Percentiles rank a stretch among this genome's conserved stretches.
These are phyloP conservation scores for Engraulis encrasicolus DNA, from an alignment of 2,113 vertebrate genomes.

Conservation along the genomic window DNA sequence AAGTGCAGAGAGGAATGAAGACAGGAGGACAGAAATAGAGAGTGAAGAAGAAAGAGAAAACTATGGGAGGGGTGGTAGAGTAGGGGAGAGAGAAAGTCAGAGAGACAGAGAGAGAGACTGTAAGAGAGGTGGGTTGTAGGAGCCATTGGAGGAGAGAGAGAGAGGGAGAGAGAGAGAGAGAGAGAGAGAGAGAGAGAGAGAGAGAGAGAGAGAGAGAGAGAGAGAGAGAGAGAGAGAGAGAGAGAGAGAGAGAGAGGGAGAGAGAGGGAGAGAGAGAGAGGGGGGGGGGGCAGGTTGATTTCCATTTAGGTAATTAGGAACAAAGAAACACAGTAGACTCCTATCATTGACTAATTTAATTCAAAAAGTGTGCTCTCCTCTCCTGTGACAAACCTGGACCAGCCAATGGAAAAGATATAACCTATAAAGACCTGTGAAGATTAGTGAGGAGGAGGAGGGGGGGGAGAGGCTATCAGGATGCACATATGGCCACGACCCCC, in stretches of 20 bases:
- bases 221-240: background rate
- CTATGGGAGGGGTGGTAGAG: too few species aligned
- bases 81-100: too few species aligned
- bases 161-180: background rate
- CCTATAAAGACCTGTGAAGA: background rate
- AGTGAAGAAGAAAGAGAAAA: too few species aligned
- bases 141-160: too few species aligned
- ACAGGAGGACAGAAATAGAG: background rate
- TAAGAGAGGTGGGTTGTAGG: too few species aligned
- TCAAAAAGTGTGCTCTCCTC: background rate
- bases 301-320: too few species aligned
- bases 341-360: too few species aligned
- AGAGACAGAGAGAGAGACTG: too few species aligned
- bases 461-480: background rate
- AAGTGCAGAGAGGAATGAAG: constrained; percentile 10
- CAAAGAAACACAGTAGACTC: too few species aligned
- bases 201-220: background rate
- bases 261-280: background rate
- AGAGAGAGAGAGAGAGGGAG: background rate
- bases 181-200: background rate
- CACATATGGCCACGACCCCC: background rate
- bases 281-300: too few species aligned
- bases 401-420: background rate
- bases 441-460: too few species aligned
- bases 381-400: background rate